phyloP scores from a whole-genome alignment of 2,888 invertebrate species.

The Myathropa florea region DNA sequence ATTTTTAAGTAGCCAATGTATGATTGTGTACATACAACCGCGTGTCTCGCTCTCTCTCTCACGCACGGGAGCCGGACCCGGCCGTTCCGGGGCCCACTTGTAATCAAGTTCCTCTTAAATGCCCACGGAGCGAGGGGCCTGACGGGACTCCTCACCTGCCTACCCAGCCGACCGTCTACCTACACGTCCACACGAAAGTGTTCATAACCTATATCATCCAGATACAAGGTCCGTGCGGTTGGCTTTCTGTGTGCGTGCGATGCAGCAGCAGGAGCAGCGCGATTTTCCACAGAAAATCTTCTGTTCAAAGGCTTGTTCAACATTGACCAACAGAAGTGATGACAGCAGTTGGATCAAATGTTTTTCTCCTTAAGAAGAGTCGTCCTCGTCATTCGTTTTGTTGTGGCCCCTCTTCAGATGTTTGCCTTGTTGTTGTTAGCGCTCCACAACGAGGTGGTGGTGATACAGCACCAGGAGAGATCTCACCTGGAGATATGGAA shows the following conservation, averaged over 20 bases:
- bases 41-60: slow-evolving; percentile 16
- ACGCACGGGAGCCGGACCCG: background rate
- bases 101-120: slow-evolving; percentile 65
- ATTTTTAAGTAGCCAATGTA: slow-evolving; percentile 69
- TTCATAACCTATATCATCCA: slow-evolving; percentile 38
- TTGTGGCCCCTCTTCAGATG: slow-evolving; percentile 40
- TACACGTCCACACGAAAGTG: background rate
- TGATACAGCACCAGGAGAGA: slow-evolving; percentile 57
- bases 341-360: slow-evolving; percentile 71
- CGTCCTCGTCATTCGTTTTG: slow-evolving; percentile 63
- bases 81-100: background rate
- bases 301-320: slow-evolving; percentile 70
- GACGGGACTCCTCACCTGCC: slow-evolving; percentile 46
- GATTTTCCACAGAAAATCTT: slow-evolving; percentile 70
- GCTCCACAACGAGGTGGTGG: slow-evolving; percentile 46
- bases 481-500: slow-evolving; percentile 66
- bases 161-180: slow-evolving; percentile 20
- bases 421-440: slow-evolving; percentile 20
- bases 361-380: slow-evolving; percentile 69
- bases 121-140: slow-evolving; percentile 26
- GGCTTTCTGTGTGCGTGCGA: background rate
- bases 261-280: slow-evolving; percentile 26
- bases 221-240: background rate
- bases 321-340: slow-evolving; percentile 71
- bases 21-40: slow-evolving; percentile 52